These are phyloP conservation scores for Megalopta genalis DNA, from an alignment of 1,140 invertebrate genomes.

Conservation along the genomic window DNA sequence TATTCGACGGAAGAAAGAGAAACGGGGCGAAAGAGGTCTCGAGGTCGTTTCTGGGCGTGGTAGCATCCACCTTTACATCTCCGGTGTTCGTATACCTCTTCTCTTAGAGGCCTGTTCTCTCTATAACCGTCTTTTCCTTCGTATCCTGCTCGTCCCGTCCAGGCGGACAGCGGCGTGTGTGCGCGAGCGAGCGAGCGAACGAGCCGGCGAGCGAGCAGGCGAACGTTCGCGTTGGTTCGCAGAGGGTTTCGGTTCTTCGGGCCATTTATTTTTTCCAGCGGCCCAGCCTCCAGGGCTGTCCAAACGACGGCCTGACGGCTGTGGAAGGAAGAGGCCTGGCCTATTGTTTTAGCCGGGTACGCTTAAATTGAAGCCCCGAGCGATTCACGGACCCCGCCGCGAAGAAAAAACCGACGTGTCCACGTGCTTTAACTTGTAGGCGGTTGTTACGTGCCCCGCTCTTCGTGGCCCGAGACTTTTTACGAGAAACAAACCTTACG, in stretches of 20 bases:
- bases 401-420: constrained; percentile 55
- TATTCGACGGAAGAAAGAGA: constrained; percentile 54
- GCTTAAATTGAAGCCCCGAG: constrained; percentile 69
- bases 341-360: constrained; percentile 70
- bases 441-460: constrained; percentile 47
- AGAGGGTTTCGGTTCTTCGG: constrained; percentile 65
- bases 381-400: constrained; percentile 43
- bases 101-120: constrained; percentile 23
- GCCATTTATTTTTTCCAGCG: constrained; percentile 71
- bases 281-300: constrained; percentile 68
- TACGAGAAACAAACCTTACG: constrained; percentile 18
- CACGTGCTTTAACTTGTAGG: constrained; percentile 64
- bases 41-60: constrained; percentile 74
- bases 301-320: constrained; percentile 67
- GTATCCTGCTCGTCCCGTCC: constrained; percentile 47
- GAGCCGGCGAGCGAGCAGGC: background rate
- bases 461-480: constrained; percentile 24
- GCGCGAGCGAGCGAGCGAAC: background rate
- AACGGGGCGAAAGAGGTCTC: constrained; percentile 62
- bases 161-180: constrained; percentile 39
- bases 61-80: constrained; percentile 70
- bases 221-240: constrained; percentile 1
- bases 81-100: constrained; percentile 45
- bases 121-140: constrained; percentile 61
- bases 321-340: constrained; percentile 55